Base-by-base conservation (phyloP, 2,113 vertebrate species). In the Myxocyprinus asiaticus region DNA sequence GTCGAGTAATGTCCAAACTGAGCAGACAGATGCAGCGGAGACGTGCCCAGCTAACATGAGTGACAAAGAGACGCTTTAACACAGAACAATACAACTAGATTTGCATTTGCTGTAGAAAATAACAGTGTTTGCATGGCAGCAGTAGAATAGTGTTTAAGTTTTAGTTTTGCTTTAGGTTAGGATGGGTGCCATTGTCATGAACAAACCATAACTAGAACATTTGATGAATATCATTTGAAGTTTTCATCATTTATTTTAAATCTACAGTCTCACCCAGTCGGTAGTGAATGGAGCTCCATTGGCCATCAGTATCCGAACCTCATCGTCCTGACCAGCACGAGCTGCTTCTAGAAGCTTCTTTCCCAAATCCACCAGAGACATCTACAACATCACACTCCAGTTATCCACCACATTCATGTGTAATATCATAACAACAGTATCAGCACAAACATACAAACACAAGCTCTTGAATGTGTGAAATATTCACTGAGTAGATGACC, bases 341-440 rank as follows among this genome's bases (percentile, higher is more conserved):
- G 95, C 95, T 64, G 95, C 95, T 90, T 96, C 95, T 90, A 96
- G 88, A 89, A 96, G 93, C 91, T 95, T 96, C 92, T 95, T 96
- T 4, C 86, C 86, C 70, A 88, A 53, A 74, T 88, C 86, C 75
- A 88, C 86, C 68, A 88, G 80, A 81, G 86, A 88, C 86, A 88
- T 88, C 86, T 88, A 44, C 12, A 33, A 33, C 22, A 33, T 33
- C 22, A 33, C 22, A 33, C 22, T 33, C 22, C 22, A 33, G 1
- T 33, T 33, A 33, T 33, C 22, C 22, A 58, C 44, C 47, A 48
- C 47, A 48, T 48, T 48, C 47, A 48, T 33, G 22, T 33, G 22
- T 33, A 48, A 48, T 6, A 7, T 7, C 6, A 7, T 48, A 48
- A 9, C 47, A 48, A 7, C 47, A 48, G 47, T 48, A 5, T 48